phyloP scores from a whole-genome alignment of 1,140 invertebrate species.

The Anastatus disparis region DNA sequence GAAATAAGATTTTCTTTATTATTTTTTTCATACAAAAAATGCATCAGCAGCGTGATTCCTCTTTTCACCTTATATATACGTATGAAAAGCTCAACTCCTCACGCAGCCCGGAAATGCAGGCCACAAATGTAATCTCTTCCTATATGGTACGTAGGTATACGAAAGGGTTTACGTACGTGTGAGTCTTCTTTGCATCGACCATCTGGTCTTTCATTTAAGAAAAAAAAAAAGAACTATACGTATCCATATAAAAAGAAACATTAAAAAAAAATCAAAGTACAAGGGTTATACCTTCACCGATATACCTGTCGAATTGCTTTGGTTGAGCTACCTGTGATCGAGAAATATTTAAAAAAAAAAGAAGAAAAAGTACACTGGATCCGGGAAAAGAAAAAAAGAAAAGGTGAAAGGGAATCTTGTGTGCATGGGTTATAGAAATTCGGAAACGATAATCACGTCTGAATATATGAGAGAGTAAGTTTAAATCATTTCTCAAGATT shows the following conservation, averaged over 20 bases:
- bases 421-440: too few species aligned
- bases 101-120: constrained; percentile 14
- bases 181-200: not conserved
- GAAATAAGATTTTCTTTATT: too few species aligned
- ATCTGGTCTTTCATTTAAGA: constrained; percentile 27
- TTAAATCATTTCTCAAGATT: constrained; percentile 45
- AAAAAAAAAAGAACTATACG: not conserved
- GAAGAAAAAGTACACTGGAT: constrained; percentile 12
- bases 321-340: too few species aligned
- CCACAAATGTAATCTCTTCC: constrained; percentile 1
- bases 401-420: not conserved
- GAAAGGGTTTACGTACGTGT: too few species aligned
- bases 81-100: not conserved
- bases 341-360: too few species aligned
- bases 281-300: constrained; percentile 16
- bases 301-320: not conserved
- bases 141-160: not conserved
- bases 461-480: not conserved
- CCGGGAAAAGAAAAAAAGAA: not conserved
- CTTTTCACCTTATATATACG: not conserved
- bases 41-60: not conserved
- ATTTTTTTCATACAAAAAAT: too few species aligned
- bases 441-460: too few species aligned
- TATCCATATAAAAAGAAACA: too few species aligned
- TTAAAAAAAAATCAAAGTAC: constrained; percentile 17